phyloP scores from a whole-genome alignment of 2,113 vertebrate species.

The Gambusia affinis region DNA sequence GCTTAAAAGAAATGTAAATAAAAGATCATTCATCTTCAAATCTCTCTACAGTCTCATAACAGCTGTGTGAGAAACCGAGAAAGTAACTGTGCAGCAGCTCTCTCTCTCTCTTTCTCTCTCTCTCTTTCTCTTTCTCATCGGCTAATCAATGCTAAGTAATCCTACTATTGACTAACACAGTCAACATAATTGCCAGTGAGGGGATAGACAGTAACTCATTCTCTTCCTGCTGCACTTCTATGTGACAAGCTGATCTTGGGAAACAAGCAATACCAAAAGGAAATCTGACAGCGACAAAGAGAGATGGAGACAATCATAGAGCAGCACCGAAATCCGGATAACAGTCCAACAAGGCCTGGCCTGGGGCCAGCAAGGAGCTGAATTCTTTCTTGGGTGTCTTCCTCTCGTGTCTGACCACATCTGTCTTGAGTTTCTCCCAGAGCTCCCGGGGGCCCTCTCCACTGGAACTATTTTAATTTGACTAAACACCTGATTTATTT shows the following conservation, averaged over 20 bases:
- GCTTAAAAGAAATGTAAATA: conserved; percentile 16
- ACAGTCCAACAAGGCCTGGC: conserved; percentile 70
- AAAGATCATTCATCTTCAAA: conserved; percentile 31
- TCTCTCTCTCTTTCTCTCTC: conserved; percentile 44
- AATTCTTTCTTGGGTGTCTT: conserved; percentile 88
- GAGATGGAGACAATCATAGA: conserved; percentile 6
- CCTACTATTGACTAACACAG: conserved; percentile 83
- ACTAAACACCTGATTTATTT: conserved; percentile 99
- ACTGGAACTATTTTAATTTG: conserved; percentile 99
- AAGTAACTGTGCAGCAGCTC: conserved; percentile 46
- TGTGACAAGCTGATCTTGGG: conserved; percentile 77
- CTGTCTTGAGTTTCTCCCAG: conserved; percentile 96
- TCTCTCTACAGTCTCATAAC: conserved; percentile 44
- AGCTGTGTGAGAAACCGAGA: conserved; percentile 49
- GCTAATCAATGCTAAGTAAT: conserved; percentile 86
- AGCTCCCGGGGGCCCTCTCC: conserved; percentile 95
- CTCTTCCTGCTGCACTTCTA: conserved; percentile 72
- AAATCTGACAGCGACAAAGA: conserved; percentile 38
- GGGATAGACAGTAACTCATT: conserved; percentile 82
- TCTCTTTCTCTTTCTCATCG: conserved; percentile 61
- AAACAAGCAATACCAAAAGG: conserved; percentile 45
- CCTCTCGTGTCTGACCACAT: conserved; percentile 91
- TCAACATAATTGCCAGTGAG: conserved; percentile 81
- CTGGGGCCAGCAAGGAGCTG: conserved; percentile 67
- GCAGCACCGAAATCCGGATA: conserved; percentile 46